Percentiles rank a stretch among this genome's conserved stretches.
Evolutionary conservation across 2,888 invertebrate species (phyloP).

Genomic region (Pachycephus smyrnensis): DNA sequence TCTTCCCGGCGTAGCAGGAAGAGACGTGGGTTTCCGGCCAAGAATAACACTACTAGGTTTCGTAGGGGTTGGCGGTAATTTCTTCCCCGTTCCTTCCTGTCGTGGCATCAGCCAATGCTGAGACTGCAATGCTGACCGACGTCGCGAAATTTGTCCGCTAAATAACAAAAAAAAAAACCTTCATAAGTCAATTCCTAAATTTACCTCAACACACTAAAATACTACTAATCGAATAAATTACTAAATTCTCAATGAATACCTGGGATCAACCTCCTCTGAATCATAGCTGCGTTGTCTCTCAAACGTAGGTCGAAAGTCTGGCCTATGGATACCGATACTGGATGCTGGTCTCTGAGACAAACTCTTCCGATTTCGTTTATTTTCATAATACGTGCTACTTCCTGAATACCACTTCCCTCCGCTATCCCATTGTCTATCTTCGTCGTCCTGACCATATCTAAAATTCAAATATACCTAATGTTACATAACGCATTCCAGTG

Average conservation of each 20-base stretch:
- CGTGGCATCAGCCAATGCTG: constrained; percentile 57
- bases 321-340: constrained; percentile 59
- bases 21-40: constrained; percentile 63
- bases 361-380: constrained; percentile 60
- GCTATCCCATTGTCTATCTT: constrained; percentile 80
- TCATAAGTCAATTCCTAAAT: not conserved
- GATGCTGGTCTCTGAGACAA: constrained; percentile 63
- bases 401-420: constrained; percentile 70
- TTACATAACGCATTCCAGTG: not conserved
- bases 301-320: constrained; percentile 57
- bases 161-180: not conserved
- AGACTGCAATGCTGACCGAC: constrained; percentile 52
- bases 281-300: constrained; percentile 61
- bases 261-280: constrained; percentile 60
- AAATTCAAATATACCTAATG: constrained; percentile 9
- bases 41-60: constrained; percentile 55
- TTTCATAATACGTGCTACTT: constrained; percentile 57
- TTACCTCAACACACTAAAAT: not conserved
- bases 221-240: not conserved
- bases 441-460: constrained; percentile 74
- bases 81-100: constrained; percentile 62
- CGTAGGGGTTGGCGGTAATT: constrained; percentile 64
- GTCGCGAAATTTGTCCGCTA: constrained; percentile 42
- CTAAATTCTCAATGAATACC: constrained; percentile 36
- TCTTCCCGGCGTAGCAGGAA: constrained; percentile 71